phyloP scores from a whole-genome alignment of 2,888 invertebrate genomes.

The Ecdyonurus torrentis region DNA sequence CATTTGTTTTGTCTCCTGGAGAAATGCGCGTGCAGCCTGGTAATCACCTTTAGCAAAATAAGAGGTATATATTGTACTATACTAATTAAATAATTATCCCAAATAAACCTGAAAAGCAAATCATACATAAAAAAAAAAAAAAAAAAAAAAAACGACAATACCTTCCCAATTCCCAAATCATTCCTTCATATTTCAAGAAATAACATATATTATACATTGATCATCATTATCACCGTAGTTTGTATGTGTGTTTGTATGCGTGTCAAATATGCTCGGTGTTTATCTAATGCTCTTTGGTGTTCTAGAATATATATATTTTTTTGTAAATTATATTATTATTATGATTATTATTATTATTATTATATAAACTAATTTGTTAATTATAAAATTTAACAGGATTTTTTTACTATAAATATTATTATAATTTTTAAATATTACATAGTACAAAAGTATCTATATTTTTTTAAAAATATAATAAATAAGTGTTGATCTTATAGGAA shows the following conservation, averaged over 20 bases:
- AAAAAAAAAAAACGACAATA: background rate
- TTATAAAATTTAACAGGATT: background rate
- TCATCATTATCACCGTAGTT: background rate
- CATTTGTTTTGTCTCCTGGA: no score
- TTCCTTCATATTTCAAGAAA: no score
- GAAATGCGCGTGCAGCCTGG: background rate
- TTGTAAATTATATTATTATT: no score
- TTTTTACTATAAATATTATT: background rate
- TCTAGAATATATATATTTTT: no score
- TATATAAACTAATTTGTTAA: background rate
- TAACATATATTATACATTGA: no score
- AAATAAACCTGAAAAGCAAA: no score
- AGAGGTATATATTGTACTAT: background rate
- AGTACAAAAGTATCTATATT: conserved; percentile 1
- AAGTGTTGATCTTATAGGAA: background rate
- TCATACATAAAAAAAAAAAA: no score
- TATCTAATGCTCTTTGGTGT: background rate
- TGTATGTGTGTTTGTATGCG: background rate
- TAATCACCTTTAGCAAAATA: background rate
- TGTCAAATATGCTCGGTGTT: background rate
- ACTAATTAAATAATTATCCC: no score
- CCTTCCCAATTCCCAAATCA: background rate
- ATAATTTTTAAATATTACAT: conserved; percentile 1
- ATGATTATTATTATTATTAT: no score
- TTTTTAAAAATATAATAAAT: background rate